Evolutionary conservation across 2,888 invertebrate species (phyloP).

Genomic region (Drepana falcataria): DNA sequence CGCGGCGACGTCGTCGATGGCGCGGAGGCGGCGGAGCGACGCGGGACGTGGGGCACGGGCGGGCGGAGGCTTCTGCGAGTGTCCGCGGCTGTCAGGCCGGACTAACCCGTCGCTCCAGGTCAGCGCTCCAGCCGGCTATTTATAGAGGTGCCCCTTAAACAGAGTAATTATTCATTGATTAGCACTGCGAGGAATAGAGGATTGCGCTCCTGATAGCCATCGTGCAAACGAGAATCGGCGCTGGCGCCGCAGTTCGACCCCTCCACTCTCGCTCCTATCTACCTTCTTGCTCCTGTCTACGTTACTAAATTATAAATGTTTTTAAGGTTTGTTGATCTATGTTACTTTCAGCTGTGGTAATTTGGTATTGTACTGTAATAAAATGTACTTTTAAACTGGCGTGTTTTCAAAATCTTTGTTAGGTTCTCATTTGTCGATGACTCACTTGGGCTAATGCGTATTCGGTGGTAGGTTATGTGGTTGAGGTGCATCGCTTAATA

Average conservation of each 20-base stretch:
- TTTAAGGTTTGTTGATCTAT: too few species aligned
- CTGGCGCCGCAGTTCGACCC: conserved; percentile 59
- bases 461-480: too few species aligned
- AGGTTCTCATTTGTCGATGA: too few species aligned
- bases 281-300: neutral
- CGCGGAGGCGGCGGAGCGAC: conserved; percentile 23
- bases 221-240: conserved; percentile 72
- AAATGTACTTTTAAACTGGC: too few species aligned
- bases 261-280: conserved; percentile 23
- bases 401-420: too few species aligned
- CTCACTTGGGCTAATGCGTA: too few species aligned
- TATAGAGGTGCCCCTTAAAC: conserved; percentile 79
- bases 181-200: conserved; percentile 78
- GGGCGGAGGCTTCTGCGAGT: conserved; percentile 61
- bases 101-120: conserved; percentile 78
- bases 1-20: conserved; percentile 23
- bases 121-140: conserved; percentile 78
- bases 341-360: too few species aligned
- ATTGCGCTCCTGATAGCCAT: conserved; percentile 77
- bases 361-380: too few species aligned
- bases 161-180: conserved; percentile 80
- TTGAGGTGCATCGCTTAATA: too few species aligned
- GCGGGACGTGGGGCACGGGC: conserved; percentile 26
- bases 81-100: conserved; percentile 75
- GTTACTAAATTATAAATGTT: too few species aligned